Evolutionary conservation across 2,888 invertebrate species (phyloP).

Genomic region (Rhaphigaster nebulosa): DNA sequence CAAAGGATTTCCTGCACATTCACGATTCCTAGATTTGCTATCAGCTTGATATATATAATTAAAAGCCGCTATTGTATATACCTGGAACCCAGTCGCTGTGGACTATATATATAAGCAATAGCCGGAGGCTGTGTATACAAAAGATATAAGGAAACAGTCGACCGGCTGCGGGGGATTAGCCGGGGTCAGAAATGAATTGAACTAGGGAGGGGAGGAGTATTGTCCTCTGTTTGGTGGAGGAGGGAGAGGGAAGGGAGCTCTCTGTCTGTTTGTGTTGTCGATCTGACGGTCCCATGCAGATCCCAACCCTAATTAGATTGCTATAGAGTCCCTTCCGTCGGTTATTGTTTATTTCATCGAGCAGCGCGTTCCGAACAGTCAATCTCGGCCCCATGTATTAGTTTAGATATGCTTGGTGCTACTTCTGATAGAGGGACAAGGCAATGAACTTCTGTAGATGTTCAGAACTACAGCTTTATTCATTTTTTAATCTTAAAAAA

Average conservation of each 20-base stretch:
- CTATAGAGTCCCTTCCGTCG: background rate
- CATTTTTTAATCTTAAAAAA: no score
- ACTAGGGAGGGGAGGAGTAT: background rate
- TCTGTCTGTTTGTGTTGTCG: conserved; percentile 2
- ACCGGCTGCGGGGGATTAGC: conserved; percentile 42
- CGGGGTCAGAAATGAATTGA: conserved; percentile 42
- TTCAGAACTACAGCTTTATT: no score
- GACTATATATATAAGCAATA: conserved; percentile 40
- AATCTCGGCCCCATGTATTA: background rate
- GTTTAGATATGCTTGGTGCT: background rate
- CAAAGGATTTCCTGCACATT: conserved; percentile 21
- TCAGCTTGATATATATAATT: background rate
- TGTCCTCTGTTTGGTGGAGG: background rate
- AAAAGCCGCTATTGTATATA: conserved; percentile 13
- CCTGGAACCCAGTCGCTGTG: background rate
- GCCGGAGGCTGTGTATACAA: conserved; percentile 41
- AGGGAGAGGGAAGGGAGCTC: background rate
- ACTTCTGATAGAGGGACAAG: background rate
- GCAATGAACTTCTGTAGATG: no score
- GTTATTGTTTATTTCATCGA: conserved; percentile 5
- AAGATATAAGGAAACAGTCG: conserved; percentile 36
- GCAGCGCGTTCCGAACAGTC: background rate
- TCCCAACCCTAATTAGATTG: conserved; percentile 25
- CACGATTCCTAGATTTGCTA: background rate
- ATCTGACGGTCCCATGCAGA: conserved; percentile 8